Evolutionary conservation across 2,888 invertebrate genomes (phyloP).

Genomic region (Girardia tigrina): DNA sequence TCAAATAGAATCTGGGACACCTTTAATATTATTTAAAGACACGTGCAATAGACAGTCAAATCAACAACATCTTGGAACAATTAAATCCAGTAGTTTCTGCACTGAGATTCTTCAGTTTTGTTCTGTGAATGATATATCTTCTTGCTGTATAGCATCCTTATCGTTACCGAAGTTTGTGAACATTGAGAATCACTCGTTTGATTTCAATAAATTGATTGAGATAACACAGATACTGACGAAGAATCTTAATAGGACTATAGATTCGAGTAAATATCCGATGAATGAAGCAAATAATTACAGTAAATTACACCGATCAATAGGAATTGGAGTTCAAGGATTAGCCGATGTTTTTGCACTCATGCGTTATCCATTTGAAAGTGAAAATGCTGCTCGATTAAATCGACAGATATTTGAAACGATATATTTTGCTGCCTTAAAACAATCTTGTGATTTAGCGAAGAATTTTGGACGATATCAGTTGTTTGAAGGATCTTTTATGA

Average conservation of each 20-base stretch:
- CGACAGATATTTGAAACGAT: slow-evolving; percentile 92
- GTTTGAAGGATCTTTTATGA: slow-evolving; percentile 76
- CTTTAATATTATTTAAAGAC: slow-evolving; percentile 72
- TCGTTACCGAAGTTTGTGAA: slow-evolving; percentile 83
- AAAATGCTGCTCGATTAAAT: slow-evolving; percentile 70
- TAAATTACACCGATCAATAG: slow-evolving; percentile 60
- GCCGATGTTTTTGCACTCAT: slow-evolving; percentile 88
- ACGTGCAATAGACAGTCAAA: slow-evolving; percentile 90
- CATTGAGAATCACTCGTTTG: slow-evolving; percentile 61
- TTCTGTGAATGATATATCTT: slow-evolving; percentile 73
- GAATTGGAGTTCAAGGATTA: slow-evolving; percentile 86
- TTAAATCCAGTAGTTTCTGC: slow-evolving; percentile 89
- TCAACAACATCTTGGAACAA: slow-evolving; percentile 92
- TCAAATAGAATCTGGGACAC: slow-evolving; percentile 80
- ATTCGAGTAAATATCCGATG: slow-evolving; percentile 85
- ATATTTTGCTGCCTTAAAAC: slow-evolving; percentile 83
- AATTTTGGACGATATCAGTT: slow-evolving; percentile 73
- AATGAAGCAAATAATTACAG: slow-evolving; percentile 70
- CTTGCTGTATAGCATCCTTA: slow-evolving; percentile 90
- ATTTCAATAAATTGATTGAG: slow-evolving; percentile 71
- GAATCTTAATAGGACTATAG: slow-evolving; percentile 90
- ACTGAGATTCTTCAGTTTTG: slow-evolving; percentile 94
- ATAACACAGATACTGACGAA: slow-evolving; percentile 70
- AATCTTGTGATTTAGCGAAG: slow-evolving; percentile 80
- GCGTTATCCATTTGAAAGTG: slow-evolving; percentile 72